These are phyloP conservation scores for Empis livida DNA, from an alignment of 2,888 invertebrate genomes.

Conservation along the genomic window DNA sequence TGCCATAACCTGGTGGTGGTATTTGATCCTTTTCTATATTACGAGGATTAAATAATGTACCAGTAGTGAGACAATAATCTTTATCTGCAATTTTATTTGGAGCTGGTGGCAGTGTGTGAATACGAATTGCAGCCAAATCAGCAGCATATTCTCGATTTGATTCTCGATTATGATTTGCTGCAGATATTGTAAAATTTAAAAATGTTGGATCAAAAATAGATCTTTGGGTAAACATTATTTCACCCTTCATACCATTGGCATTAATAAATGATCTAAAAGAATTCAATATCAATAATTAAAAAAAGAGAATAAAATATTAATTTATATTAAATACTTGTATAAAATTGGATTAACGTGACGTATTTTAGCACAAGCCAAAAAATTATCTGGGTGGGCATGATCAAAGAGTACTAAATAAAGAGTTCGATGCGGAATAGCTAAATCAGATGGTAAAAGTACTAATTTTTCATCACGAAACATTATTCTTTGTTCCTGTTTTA, in stretches of 20 bases:
- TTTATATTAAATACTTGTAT: conserved; percentile 44
- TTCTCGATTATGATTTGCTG: conserved; percentile 52
- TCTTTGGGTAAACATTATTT: conserved; percentile 61
- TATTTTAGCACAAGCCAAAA: conserved; percentile 73
- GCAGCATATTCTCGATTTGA: conserved; percentile 60
- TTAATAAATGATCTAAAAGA: conserved; percentile 54
- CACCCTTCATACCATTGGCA: conserved; percentile 67
- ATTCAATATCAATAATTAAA: conserved; percentile 1
- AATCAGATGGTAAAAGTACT: conserved; percentile 56
- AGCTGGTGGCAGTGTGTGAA: conserved; percentile 56
- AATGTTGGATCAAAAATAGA: conserved; percentile 77
- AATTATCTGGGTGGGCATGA: conserved; percentile 57
- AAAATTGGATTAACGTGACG: conserved; percentile 49
- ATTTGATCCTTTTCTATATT: conserved; percentile 40
- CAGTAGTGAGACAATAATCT: conserved; percentile 54
- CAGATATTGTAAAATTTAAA: conserved; percentile 54
- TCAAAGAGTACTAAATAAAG: conserved; percentile 75
- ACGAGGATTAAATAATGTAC: conserved; percentile 64
- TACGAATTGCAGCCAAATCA: conserved; percentile 55
- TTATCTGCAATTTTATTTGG: conserved; percentile 38
- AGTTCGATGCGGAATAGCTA: conserved; percentile 60
- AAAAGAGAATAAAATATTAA: conserved; percentile 3
- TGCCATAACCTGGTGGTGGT: conserved; percentile 65
- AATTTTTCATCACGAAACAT: conserved; percentile 59
- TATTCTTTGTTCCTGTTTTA: conserved; percentile 35